These are phyloP conservation scores for Macrostomum lignano DNA, from an alignment of 1,140 invertebrate genomes.

Conservation along the genomic window DNA sequence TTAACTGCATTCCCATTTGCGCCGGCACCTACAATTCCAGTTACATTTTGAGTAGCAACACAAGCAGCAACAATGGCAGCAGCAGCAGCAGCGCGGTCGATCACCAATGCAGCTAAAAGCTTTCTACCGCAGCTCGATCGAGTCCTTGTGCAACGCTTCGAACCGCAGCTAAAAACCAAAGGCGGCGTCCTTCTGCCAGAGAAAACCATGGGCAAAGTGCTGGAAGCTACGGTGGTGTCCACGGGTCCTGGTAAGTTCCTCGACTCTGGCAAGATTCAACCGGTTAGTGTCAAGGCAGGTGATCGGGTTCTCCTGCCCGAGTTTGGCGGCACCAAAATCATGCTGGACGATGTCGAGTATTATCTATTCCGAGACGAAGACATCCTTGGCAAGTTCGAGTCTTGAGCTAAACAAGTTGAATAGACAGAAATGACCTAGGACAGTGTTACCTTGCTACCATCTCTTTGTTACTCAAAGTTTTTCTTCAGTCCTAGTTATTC, in stretches of 20 bases:
- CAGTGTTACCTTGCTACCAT: too few species aligned
- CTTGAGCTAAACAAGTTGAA: too few species aligned
- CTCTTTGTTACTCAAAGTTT: too few species aligned
- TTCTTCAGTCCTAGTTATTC: too few species aligned
- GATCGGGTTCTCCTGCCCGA: conserved; percentile 80
- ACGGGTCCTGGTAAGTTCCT: conserved; percentile 61
- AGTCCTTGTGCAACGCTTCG: conserved; percentile 67
- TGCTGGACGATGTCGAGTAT: conserved; percentile 42
- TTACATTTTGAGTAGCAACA: too few species aligned
- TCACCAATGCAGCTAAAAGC: too few species aligned
- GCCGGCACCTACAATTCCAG: too few species aligned
- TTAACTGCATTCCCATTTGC: too few species aligned
- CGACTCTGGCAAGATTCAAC: conserved; percentile 53
- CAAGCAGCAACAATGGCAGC: too few species aligned
- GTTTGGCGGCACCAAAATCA: conserved; percentile 76
- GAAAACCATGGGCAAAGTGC: conserved; percentile 67
- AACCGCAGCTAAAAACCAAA: conserved; percentile 69
- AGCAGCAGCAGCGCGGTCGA: too few species aligned
- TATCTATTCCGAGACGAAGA: conserved; percentile 79
- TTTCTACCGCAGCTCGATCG: conserved; percentile 75
- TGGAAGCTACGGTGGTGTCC: conserved; percentile 71
- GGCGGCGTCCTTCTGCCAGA: conserved; percentile 87
- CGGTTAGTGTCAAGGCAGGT: conserved; percentile 55
- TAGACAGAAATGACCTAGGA: too few species aligned
- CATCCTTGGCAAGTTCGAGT: conserved; percentile 67